phyloP scores from a whole-genome alignment of 2,797 vertebrate species.

The Chiroxiphia lanceolata region DNA sequence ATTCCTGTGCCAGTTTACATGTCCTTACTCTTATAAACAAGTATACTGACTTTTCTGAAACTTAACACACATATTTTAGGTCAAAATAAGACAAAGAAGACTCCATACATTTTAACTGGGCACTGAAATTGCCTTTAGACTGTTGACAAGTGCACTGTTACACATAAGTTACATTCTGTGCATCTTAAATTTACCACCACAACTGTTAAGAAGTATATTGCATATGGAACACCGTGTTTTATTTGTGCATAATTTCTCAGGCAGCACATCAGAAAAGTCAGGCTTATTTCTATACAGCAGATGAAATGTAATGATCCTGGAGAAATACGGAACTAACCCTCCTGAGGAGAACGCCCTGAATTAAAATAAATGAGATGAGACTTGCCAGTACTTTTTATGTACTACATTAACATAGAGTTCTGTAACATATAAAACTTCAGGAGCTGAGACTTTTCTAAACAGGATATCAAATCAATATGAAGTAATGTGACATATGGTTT shows the following conservation, averaged over 20 bases:
- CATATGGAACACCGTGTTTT: not conserved
- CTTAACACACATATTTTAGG: not conserved
- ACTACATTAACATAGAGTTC: not conserved
- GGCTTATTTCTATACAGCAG: conserved; percentile 41
- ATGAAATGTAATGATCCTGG: conserved; percentile 33
- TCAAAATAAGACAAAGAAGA: not conserved
- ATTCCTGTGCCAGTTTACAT: not conserved
- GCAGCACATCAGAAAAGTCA: conserved; percentile 44
- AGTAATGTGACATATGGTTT: not conserved
- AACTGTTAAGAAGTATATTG: not conserved
- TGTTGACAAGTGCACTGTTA: not conserved
- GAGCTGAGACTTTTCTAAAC: not conserved
- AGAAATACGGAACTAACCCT: conserved; percentile 28
- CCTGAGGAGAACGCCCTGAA: conserved; percentile 11
- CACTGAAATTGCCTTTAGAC: not conserved
- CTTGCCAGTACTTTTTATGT: conserved; percentile 28
- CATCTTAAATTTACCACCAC: not conserved
- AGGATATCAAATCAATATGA: not conserved
- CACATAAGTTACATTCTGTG: not conserved
- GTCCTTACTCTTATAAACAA: not conserved
- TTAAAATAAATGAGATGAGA: conserved; percentile 24
- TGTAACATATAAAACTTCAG: not conserved
- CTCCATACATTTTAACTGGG: not conserved
- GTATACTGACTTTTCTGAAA: not conserved
- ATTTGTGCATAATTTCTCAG: not conserved